phyloP scores from a whole-genome alignment of 2,797 vertebrate genomes.

The Sardinella longiceps region DNA sequence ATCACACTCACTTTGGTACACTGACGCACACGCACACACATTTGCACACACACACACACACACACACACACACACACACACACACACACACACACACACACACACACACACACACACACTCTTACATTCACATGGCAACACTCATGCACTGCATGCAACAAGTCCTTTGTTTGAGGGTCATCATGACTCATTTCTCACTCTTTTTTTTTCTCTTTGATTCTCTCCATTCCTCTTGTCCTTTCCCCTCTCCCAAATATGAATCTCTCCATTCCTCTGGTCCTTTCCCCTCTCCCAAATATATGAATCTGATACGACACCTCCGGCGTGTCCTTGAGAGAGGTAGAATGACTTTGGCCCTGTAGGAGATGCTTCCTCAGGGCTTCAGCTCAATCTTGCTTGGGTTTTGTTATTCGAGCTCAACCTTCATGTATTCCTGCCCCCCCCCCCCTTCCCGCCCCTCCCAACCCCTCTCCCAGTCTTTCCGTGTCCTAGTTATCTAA shows the following conservation, averaged over 20 bases:
- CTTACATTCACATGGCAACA: not conserved
- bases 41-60: not conserved
- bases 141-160: not conserved
- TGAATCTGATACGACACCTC: not conserved
- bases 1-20: not conserved
- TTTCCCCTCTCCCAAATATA: not conserved
- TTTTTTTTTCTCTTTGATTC: not conserved
- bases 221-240: no score
- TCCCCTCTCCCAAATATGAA: no score
- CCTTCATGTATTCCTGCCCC: not conserved
- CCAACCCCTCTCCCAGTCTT: not conserved
- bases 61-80: not conserved
- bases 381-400: not conserved
- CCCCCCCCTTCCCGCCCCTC: not conserved
- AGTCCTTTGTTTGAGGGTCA: not conserved
- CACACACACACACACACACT: not conserved
- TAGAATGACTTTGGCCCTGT: not conserved
- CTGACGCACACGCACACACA: not conserved
- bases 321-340: not conserved
- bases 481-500: not conserved
- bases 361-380: not conserved
- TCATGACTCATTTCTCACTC: not conserved
- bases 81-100: no score
- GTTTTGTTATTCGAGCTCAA: not conserved
- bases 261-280: no score